Conservation (phyloP, 2,888 invertebrate species). For the Platycheirus albimanus region DNA sequence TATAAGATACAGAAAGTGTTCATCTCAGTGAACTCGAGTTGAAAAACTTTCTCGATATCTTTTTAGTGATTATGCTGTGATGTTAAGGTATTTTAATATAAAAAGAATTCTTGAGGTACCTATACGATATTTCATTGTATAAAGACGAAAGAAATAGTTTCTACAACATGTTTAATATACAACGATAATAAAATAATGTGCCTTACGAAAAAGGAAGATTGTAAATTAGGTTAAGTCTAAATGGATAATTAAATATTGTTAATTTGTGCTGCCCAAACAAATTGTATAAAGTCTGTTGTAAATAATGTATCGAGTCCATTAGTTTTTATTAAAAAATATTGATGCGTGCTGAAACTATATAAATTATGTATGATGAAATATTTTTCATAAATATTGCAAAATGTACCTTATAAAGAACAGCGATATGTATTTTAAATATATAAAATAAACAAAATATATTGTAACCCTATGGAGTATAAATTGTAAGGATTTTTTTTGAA, state of each 20-base stretch:
- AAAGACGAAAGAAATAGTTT: too few species aligned
- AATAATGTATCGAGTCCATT: conserved; percentile 52
- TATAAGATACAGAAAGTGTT: conserved; percentile 1
- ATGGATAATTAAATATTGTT: too few species aligned
- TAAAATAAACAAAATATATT: too few species aligned
- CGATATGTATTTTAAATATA: too few species aligned
- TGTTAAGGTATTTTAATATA: conserved; percentile 68
- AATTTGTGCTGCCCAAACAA: conserved; percentile 18
- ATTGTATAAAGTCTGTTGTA: conserved; percentile 28
- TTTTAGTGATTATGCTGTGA: conserved; percentile 72
- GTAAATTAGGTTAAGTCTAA: too few species aligned
- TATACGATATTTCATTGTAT: too few species aligned
- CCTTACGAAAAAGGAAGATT: conserved; percentile 54
- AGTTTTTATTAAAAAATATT: conserved; percentile 20
- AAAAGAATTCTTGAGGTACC: not conserved
- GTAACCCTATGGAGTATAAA: too few species aligned
- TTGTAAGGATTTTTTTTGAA: too few species aligned
- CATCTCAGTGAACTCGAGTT: conserved; percentile 37
- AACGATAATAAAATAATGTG: conserved; percentile 23
- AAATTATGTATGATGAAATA: conserved; percentile 1
- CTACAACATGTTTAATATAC: too few species aligned
- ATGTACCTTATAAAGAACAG: too few species aligned
- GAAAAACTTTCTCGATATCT: conserved; percentile 28
- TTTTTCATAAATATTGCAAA: not conserved
- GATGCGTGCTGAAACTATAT: not conserved